These are phyloP conservation scores for Perodicticus potto DNA, from an alignment of 2,797 vertebrate genomes.

Conservation along the genomic window DNA sequence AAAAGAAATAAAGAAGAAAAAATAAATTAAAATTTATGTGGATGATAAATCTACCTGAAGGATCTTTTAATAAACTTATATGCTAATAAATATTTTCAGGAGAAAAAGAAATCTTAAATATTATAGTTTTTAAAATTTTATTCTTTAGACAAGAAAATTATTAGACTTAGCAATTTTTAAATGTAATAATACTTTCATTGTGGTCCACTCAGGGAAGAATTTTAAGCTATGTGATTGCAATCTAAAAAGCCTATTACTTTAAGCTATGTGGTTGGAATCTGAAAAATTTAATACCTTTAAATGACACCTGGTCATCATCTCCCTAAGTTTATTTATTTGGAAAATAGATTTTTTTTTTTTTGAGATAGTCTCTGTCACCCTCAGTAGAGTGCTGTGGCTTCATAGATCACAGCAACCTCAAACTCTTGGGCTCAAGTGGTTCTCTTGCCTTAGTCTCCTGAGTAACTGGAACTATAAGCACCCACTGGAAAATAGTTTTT, in stretches of 20 bases:
- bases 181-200: neutral
- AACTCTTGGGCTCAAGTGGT: no score
- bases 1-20: neutral
- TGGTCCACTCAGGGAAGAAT: neutral
- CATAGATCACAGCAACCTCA: no score
- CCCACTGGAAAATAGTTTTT: neutral
- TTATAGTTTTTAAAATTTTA: neutral
- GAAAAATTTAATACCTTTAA: neutral
- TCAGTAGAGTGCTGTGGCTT: no score
- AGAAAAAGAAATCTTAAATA: neutral
- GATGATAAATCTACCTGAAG: neutral
- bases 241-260: constrained; percentile 28
- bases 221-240: neutral
- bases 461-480: no score
- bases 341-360: neutral
- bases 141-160: constrained; percentile 1
- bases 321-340: neutral
- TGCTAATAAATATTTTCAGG: constrained; percentile 21
- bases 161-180: neutral
- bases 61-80: neutral
- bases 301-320: neutral
- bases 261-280: neutral
- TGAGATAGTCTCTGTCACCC: no score
- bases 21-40: constrained; percentile 32
- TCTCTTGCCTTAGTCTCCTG: no score